Evolutionary conservation across 2,113 vertebrate species (phyloP).

Genomic region (Acrocephalus kingi): DNA sequence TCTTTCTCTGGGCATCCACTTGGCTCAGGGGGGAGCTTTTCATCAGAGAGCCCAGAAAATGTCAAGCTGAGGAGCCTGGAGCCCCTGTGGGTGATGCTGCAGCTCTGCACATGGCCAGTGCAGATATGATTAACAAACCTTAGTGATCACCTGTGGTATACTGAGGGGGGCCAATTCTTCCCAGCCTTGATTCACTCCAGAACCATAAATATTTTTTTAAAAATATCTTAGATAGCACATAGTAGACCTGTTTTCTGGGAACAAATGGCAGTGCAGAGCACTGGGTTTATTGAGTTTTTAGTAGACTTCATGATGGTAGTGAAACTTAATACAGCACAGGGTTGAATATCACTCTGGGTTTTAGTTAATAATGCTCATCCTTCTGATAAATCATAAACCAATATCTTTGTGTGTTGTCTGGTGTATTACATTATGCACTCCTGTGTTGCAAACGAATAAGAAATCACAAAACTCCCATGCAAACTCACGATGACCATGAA

Average conservation of each 20-base stretch:
- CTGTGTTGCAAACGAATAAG: not conserved
- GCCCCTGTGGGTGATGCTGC: not conserved
- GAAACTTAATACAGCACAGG: not conserved
- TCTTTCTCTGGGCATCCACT: not conserved
- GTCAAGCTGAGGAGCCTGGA: not conserved
- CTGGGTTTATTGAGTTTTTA: not conserved
- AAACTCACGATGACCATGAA: not conserved
- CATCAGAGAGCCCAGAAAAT: not conserved
- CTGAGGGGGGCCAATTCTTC: not conserved
- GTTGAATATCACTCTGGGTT: not conserved
- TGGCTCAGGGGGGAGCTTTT: not conserved
- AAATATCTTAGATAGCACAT: not conserved
- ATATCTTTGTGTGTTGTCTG: not conserved
- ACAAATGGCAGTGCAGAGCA: not conserved
- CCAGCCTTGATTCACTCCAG: not conserved
- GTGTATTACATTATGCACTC: not conserved
- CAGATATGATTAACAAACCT: not conserved
- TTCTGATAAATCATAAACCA: not conserved
- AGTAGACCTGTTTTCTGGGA: not conserved
- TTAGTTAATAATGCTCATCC: not conserved
- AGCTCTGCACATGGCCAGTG: not conserved
- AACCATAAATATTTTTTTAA: not conserved
- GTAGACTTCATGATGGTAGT: not conserved
- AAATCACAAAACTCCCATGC: not conserved
- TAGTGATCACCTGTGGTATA: not conserved